Evolutionary conservation across 2,797 vertebrate genomes (phyloP), one percentile per base, ranked within the genome.

Genomic region (Urosaurus nigricauda): DNA sequence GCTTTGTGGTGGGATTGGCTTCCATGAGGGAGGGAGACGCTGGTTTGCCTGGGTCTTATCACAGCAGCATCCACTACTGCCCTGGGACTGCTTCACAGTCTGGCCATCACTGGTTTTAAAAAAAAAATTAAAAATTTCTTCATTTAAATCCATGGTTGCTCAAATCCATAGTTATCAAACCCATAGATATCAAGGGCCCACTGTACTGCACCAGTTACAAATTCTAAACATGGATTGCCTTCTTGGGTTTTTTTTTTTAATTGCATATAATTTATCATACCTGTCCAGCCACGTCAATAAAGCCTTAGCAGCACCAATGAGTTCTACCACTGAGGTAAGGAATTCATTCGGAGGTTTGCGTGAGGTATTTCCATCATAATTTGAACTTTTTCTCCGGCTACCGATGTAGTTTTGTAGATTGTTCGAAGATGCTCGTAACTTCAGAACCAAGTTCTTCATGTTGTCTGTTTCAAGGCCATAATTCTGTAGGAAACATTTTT

Each of bases 251-350:
- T 37, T 35, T 0, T 53, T 26, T 85, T 84, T 0, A 56, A 87
- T 32, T 0, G 26, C 60, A 90, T 80, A 5, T 0, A 6, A 2
- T 14, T 0, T 60, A 16, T 77, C 95, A 91, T 96, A 99, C 98
- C 98, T 97, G 97, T 99, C 98, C 90, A 99, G 94, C 98, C 98
- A 99, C 0, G 97, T 97, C 89, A 99, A 96, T 95, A 99, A 97
- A 84, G 96, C 97, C 96, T 99, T 99, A 75, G 99, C 98, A 32
- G 98, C 97, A 0, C 96, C 98, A 40, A 99, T 99, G 88, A 99
- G 98, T 92, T 99, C 98, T 26, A 99, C 98, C 12, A 99, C 98
- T 0, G 98, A 98, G 0, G 98, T 98, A 74, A 99, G 98, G 93
- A 99, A 98, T 84, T 98, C 97, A 79, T 98, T 99, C 92, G 98